Percentiles rank a stretch among this genome's conserved stretches.
Conservation (phyloP, 1,140 invertebrate species). For the Charaxes varanes region DNA sequence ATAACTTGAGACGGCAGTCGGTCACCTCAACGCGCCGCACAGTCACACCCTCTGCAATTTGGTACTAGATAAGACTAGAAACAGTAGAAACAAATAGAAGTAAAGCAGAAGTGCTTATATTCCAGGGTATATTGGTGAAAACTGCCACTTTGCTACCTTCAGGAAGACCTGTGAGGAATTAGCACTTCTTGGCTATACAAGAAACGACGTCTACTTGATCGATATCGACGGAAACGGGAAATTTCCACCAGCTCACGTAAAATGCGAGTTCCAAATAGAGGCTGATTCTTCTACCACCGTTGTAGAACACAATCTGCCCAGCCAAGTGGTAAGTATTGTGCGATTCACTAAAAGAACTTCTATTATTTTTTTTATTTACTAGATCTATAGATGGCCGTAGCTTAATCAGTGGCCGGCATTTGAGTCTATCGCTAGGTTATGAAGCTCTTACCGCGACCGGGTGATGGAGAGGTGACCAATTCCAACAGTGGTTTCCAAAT, state of each 20-base stretch:
- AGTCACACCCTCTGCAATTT: no score
- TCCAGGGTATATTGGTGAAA: constrained; percentile 87
- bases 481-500: no score
- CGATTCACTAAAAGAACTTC: no score
- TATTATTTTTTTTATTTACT: background rate
- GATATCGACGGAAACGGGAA: constrained; percentile 95
- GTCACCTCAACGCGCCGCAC: no score
- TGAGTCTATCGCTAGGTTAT: no score
- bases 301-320: constrained; percentile 93
- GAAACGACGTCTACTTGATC: constrained; percentile 91
- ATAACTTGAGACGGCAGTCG: no score
- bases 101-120: constrained; percentile 7
- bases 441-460: no score
- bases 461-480: no score
- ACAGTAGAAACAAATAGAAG: background rate
- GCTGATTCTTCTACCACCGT: constrained; percentile 92
- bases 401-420: no score
- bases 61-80: no score
- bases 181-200: constrained; percentile 87
- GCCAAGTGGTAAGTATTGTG: constrained; percentile 78
- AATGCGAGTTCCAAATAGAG: constrained; percentile 91
- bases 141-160: constrained; percentile 94
- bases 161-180: constrained; percentile 94
- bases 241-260: constrained; percentile 91
- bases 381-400: no score